Conservation (phyloP, 2,888 invertebrate species). For the Eubasilissa splendida region DNA sequence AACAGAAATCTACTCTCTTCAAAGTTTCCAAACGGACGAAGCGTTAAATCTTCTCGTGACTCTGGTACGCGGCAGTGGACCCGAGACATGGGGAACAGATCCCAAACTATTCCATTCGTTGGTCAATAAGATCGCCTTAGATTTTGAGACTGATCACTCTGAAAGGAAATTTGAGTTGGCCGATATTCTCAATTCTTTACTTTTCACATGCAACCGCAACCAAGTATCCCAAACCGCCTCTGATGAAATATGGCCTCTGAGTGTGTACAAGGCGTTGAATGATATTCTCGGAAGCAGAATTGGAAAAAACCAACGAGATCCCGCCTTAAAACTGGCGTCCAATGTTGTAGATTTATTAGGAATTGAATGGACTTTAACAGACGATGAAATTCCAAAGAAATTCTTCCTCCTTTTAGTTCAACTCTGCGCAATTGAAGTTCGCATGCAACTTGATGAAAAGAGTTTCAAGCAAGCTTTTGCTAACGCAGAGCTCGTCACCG, state of each 20-base stretch:
- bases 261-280: slow-evolving; percentile 85
- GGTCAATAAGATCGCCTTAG: slow-evolving; percentile 86
- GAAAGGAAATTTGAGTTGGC: slow-evolving; percentile 93
- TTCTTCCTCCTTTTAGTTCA: slow-evolving; percentile 88
- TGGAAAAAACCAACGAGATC: slow-evolving; percentile 90
- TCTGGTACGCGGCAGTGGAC: slow-evolving; percentile 81
- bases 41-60: slow-evolving; percentile 86
- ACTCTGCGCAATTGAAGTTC: slow-evolving; percentile 91
- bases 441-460: slow-evolving; percentile 94
- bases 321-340: slow-evolving; percentile 87
- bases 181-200: slow-evolving; percentile 81
- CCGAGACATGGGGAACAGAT: slow-evolving; percentile 83
- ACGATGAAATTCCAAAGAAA: slow-evolving; percentile 84
- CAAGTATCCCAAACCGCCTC: slow-evolving; percentile 76
- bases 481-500: slow-evolving; percentile 84
- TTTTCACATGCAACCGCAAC: slow-evolving; percentile 81
- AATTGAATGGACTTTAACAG: slow-evolving; percentile 87
- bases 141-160: slow-evolving; percentile 91
- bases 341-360: slow-evolving; percentile 86
- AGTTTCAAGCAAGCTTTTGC: slow-evolving; percentile 84
- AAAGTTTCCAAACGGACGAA: slow-evolving; percentile 92
- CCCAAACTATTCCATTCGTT: slow-evolving; percentile 86
- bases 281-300: slow-evolving; percentile 91
- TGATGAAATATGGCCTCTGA: slow-evolving; percentile 86
- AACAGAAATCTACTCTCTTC: slow-evolving; percentile 89